Percentiles rank a stretch among this genome's conserved stretches.
Evolutionary conservation across 2,888 invertebrate genomes (phyloP).

Genomic region (Drosophila pseudotalamancana): DNA sequence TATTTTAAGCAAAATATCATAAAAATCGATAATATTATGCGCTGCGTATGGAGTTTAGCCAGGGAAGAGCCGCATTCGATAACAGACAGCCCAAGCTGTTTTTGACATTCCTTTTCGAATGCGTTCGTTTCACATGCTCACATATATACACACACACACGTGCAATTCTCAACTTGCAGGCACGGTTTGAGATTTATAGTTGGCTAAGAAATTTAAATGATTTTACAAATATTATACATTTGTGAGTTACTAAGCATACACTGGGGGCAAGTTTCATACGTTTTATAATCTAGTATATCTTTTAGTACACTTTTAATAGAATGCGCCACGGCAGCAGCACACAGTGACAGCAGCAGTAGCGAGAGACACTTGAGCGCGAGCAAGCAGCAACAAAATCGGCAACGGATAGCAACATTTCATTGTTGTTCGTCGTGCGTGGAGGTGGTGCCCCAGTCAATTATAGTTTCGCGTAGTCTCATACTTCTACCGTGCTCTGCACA

Average conservation of each 20-base stretch:
- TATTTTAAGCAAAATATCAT: background rate
- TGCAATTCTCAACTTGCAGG: slow-evolving; percentile 36
- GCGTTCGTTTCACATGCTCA: slow-evolving; percentile 41
- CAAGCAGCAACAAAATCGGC: slow-evolving; percentile 53
- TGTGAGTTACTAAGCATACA: slow-evolving; percentile 62
- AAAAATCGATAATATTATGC: background rate
- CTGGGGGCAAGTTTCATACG: slow-evolving; percentile 4
- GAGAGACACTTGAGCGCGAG: slow-evolving; percentile 37
- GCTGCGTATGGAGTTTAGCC: background rate
- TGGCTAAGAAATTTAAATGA: slow-evolving; percentile 55
- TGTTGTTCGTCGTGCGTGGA: slow-evolving; percentile 69
- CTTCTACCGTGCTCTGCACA: slow-evolving; percentile 26
- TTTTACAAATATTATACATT: slow-evolving; percentile 52
- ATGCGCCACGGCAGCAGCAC: slow-evolving; percentile 54
- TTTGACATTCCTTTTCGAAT: slow-evolving; percentile 52
- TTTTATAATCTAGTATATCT: slow-evolving; percentile 28
- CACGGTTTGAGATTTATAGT: slow-evolving; percentile 37
- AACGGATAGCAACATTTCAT: slow-evolving; percentile 54
- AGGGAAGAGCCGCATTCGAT: slow-evolving; percentile 14
- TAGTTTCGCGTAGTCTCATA: slow-evolving; percentile 54
- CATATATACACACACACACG: slow-evolving; percentile 41
- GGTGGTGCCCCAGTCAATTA: slow-evolving; percentile 73
- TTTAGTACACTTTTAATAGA: slow-evolving; percentile 40
- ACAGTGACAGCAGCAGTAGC: slow-evolving; percentile 43
- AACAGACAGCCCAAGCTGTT: slow-evolving; percentile 49